A percentile compares a stretch with the other conserved stretches of the same genome.
Evolutionary conservation across 2,113 vertebrate species (phyloP).

Genomic region (Oryctolagus cuniculus): DNA sequence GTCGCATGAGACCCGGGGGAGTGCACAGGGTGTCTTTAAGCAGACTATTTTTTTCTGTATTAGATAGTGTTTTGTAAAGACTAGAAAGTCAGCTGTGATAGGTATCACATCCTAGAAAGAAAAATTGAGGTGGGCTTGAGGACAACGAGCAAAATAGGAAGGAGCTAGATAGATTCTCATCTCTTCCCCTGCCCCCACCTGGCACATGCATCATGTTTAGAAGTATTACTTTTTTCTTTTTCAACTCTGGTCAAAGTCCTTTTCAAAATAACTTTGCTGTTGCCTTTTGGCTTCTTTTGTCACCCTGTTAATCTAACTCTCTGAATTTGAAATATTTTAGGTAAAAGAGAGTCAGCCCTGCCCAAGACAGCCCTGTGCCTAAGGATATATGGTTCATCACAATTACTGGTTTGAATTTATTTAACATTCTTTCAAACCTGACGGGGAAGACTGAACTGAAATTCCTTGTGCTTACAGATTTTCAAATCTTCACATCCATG

Average conservation of each 20-base stretch:
- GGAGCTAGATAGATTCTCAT: neutral
- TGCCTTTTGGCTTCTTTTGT: neutral
- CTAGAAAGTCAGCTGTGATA: constrained; percentile 59
- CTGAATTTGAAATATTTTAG: neutral
- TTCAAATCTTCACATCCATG: neutral
- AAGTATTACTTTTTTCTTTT: constrained; percentile 36
- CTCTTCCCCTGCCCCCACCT: too few species aligned
- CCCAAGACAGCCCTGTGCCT: neutral
- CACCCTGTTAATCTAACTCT: neutral
- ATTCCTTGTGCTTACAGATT: neutral
- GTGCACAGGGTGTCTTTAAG: neutral
- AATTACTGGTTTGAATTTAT: neutral
- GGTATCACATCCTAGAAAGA: constrained; percentile 53
- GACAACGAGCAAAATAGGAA: neutral
- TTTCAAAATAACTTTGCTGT: neutral
- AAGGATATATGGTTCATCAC: neutral
- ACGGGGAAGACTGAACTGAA: neutral
- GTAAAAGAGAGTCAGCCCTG: neutral
- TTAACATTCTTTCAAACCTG: constrained; percentile 21
- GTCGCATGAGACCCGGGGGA: neutral
- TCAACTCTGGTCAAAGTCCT: constrained; percentile 12
- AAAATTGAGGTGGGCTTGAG: neutral
- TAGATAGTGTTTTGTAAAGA: constrained; percentile 70
- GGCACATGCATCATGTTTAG: neutral
- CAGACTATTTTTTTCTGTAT: neutral